These are phyloP conservation scores for Microctenopoma stevenorrisi DNA, from an alignment of 2,797 vertebrate species.

Conservation along the genomic window DNA sequence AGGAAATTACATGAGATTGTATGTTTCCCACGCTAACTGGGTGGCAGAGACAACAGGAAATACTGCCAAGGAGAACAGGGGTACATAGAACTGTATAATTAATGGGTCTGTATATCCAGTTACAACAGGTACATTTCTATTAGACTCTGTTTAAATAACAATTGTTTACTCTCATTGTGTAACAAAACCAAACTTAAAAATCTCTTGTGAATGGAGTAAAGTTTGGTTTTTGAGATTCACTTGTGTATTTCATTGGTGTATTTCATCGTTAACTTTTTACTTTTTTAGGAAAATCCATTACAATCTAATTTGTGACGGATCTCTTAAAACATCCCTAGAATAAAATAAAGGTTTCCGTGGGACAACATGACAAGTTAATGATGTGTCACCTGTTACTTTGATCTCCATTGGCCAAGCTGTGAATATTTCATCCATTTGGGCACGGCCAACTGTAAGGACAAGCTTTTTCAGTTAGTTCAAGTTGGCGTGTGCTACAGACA, in stretches of 20 bases:
- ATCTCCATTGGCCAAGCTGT: constrained; percentile 51
- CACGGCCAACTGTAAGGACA: constrained; percentile 63
- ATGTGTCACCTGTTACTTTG: constrained; percentile 65
- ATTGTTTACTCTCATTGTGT: not conserved
- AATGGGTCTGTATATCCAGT: constrained; percentile 17
- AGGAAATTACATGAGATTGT: constrained; percentile 69
- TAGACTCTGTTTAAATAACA: constrained; percentile 7
- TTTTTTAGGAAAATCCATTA: constrained; percentile 58
- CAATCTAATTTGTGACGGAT: constrained; percentile 34
- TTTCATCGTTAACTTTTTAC: no score
- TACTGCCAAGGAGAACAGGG: constrained; percentile 11
- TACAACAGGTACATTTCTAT: constrained; percentile 28
- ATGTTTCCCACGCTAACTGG: constrained; percentile 70
- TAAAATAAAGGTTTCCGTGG: constrained; percentile 61
- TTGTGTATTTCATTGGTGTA: constrained; percentile 40
- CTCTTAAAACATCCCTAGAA: constrained; percentile 48
- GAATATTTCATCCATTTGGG: constrained; percentile 63
- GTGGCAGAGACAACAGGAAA: constrained; percentile 47
- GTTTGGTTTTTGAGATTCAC: constrained; percentile 38
- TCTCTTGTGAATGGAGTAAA: constrained; percentile 8
- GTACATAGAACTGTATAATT: constrained; percentile 16
- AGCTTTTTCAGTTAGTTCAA: constrained; percentile 73
- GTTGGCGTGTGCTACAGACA: constrained; percentile 74
- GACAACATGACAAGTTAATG: constrained; percentile 80
- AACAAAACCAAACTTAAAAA: constrained; percentile 5